Conservation (phyloP, 2,888 invertebrate species). For the Agonopterix arenella region DNA sequence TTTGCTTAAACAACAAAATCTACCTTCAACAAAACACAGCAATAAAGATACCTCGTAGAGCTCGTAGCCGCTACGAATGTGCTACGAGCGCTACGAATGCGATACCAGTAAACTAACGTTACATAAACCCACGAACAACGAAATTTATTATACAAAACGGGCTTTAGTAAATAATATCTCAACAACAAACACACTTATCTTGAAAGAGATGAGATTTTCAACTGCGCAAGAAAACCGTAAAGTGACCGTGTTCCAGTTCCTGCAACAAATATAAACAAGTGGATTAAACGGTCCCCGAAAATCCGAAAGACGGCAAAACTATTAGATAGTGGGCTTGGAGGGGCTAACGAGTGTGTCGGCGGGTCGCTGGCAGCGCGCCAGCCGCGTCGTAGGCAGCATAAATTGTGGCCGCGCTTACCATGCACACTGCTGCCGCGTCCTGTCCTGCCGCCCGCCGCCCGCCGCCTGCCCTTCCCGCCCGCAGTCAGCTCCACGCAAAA, state of each 20-base stretch:
- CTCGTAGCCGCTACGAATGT: constrained; percentile 6
- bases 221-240: constrained; percentile 16
- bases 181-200: constrained; percentile 13
- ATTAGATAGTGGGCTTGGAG: constrained; percentile 52
- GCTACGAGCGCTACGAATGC: constrained; percentile 1
- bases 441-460: constrained; percentile 14
- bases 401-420: constrained; percentile 36
- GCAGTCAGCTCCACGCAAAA: constrained; percentile 15
- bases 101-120: background rate
- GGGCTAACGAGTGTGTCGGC: constrained; percentile 54
- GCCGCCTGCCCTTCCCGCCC: constrained; percentile 14
- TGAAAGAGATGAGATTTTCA: constrained; percentile 12
- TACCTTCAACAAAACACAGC: background rate
- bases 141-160: constrained; percentile 1
- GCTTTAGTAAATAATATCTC: constrained; percentile 5
- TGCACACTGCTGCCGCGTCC: constrained; percentile 13
- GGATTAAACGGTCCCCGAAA: constrained; percentile 47
- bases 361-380: constrained; percentile 48
- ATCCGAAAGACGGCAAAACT: constrained; percentile 41
- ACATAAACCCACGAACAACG: background rate
- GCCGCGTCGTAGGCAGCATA: constrained; percentile 31
- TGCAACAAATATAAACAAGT: constrained; percentile 46
- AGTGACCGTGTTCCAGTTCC: constrained; percentile 26
- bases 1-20: background rate
- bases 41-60: background rate